A percentile compares a stretch with the other conserved stretches of the same genome.
phyloP scores from a whole-genome alignment of 2,888 invertebrate genomes.

The Aphodius sticticus region DNA sequence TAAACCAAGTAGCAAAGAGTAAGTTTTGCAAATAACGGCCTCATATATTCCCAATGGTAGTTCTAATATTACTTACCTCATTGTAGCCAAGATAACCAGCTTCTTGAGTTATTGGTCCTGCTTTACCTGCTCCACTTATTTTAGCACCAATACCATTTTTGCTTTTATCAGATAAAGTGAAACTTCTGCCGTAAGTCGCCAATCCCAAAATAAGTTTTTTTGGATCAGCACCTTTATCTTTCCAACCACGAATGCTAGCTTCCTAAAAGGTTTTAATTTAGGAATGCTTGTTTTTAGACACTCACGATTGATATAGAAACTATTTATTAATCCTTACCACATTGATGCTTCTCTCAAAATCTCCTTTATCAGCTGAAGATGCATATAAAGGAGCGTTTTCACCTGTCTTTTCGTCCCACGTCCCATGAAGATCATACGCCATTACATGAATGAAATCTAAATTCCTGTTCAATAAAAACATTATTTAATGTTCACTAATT shows the following conservation, averaged over 20 bases:
- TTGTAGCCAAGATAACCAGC: conserved; percentile 75
- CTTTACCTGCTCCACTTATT: conserved; percentile 64
- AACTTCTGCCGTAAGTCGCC: conserved; percentile 74
- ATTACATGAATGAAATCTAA: background rate
- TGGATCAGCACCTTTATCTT: conserved; percentile 64
- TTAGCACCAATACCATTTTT: conserved; percentile 65
- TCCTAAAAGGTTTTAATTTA: background rate
- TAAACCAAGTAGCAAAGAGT: no score
- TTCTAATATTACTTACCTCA: conserved; percentile 62
- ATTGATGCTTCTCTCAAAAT: background rate
- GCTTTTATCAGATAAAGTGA: conserved; percentile 62
- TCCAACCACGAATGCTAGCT: conserved; percentile 61
- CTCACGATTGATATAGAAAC: no score
- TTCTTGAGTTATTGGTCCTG: conserved; percentile 70
- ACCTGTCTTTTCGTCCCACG: background rate
- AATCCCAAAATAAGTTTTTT: conserved; percentile 75
- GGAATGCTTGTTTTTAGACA: no score
- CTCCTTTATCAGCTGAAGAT: background rate
- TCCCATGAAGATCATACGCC: background rate
- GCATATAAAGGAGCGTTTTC: background rate
- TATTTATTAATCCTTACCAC: background rate
- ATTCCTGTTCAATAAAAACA: background rate
- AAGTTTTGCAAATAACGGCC: no score
- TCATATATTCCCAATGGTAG: background rate
- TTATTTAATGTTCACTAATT: background rate